A percentile compares a stretch with the other conserved stretches of the same genome.
Conservation (phyloP, 2,888 invertebrate genomes). For the Lutraria lutraria region DNA sequence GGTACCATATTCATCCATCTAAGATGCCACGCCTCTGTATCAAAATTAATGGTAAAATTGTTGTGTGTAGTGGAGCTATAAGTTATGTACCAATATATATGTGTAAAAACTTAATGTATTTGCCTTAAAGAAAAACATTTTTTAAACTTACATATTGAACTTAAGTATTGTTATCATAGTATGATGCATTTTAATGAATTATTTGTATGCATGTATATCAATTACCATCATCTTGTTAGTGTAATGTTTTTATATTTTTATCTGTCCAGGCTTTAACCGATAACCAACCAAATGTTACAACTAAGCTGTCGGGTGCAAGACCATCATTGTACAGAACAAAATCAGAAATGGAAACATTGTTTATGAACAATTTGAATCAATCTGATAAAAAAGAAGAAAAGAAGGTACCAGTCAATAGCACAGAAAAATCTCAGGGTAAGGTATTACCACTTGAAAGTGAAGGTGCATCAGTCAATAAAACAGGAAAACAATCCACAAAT, state of each 20-base stretch:
- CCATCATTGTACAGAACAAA: slow-evolving; percentile 58
- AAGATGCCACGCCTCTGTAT: no score
- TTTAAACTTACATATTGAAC: neutral
- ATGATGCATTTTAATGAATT: no score
- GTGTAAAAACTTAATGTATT: neutral
- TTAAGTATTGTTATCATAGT: neutral
- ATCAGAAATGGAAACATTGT: slow-evolving; percentile 53
- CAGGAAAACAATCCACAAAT: neutral
- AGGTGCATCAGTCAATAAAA: neutral
- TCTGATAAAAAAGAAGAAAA: neutral
- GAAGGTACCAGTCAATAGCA: neutral
- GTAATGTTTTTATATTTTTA: neutral
- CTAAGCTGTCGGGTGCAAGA: slow-evolving; percentile 50
- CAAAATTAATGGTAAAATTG: neutral
- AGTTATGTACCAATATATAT: neutral
- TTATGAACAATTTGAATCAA: neutral
- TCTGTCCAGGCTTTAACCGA: neutral
- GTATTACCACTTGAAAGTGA: neutral
- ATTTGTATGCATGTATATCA: no score
- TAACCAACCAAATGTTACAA: slow-evolving; percentile 57
- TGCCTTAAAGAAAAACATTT: neutral
- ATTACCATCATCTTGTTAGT: no score
- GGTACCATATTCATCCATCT: no score
- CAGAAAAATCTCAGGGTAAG: neutral
- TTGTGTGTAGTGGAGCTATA: neutral